Base-by-base conservation (phyloP, 1,140 invertebrate species). In the Mylabris phalerata region DNA sequence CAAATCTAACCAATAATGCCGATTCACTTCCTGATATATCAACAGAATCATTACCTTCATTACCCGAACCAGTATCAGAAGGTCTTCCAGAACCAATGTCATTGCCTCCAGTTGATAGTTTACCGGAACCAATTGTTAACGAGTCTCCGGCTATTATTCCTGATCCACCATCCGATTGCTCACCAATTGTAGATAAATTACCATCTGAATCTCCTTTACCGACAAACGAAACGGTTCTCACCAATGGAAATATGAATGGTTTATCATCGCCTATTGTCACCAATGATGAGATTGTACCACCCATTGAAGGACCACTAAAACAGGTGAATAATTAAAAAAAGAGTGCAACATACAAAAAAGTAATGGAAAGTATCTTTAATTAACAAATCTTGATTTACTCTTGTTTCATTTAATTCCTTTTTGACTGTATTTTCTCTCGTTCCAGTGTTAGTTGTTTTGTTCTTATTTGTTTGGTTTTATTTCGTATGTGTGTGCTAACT, bases 21-120 rank as follows among this genome's bases (percentile, higher is more conserved):
- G 70, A 71, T 69, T 72, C 72, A 10, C 60, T 72, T 38, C 71
- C 70, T 3, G 73, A 74, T 49, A 63, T 73, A 32, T 74, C 73
- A 11, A 74, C 73, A 11, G 73, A 74, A 60, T 74, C 73, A 19
- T 57, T 74, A 13, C 73, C 73, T 9, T 73, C 71, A 19, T 65
- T 74, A 19, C 73, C 73, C 4, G 73, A 74, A 58, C 69, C 69
- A 9, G 57, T 69, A 7, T 72, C 71, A 13, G 73, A 74, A 57
- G 70, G 64, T 62, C 57, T 74, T 47, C 64, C 68, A 4, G 68
- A 71, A 56, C 69, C 70, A 2, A 68, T 72, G 66, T 74, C 73
- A 39, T 61, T 74, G 52, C 73, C 73, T 6, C 73, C 73, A 3
- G 63, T 72, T 11, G 72, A 73, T 48, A 64, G 64, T n/a, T 62